Conservation (phyloP, 2,888 invertebrate species). For the Mythimna impura region DNA sequence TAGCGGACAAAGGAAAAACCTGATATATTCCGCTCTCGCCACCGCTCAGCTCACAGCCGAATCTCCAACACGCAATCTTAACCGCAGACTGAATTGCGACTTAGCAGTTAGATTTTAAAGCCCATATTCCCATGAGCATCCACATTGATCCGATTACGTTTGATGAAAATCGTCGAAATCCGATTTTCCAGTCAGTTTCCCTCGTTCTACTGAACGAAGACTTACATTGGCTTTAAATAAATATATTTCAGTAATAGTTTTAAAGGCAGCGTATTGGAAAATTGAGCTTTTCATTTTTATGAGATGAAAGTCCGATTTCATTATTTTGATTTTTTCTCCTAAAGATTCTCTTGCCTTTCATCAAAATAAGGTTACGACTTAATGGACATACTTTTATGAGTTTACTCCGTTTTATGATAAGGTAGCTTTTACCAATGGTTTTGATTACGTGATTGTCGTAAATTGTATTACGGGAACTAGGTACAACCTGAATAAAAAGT, state of each 20-base stretch:
- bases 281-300: slow-evolving; percentile 39
- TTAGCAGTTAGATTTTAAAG: slow-evolving; percentile 51
- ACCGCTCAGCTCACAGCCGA: slow-evolving; percentile 36
- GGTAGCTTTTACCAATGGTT: neutral
- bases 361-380: neutral
- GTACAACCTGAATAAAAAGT: neutral
- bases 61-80: slow-evolving; percentile 37
- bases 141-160: slow-evolving; percentile 64
- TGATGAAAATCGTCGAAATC: slow-evolving; percentile 72
- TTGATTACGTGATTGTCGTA: too few relatives aligned
- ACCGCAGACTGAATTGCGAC: slow-evolving; percentile 35
- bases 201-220: slow-evolving; percentile 59
- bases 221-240: slow-evolving; percentile 66
- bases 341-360: neutral
- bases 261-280: slow-evolving; percentile 53
- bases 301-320: neutral
- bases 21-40: slow-evolving; percentile 37
- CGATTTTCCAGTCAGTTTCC: slow-evolving; percentile 71
- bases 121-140: slow-evolving; percentile 57
- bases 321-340: neutral
- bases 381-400: neutral
- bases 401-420: neutral
- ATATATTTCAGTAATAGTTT: slow-evolving; percentile 61
- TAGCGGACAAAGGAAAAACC: slow-evolving; percentile 40
- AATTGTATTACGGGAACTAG: neutral